Percentiles rank a stretch among this genome's conserved stretches.
Conservation (phyloP, 1,140 invertebrate genomes). For the Drosophila kanapiae region DNA sequence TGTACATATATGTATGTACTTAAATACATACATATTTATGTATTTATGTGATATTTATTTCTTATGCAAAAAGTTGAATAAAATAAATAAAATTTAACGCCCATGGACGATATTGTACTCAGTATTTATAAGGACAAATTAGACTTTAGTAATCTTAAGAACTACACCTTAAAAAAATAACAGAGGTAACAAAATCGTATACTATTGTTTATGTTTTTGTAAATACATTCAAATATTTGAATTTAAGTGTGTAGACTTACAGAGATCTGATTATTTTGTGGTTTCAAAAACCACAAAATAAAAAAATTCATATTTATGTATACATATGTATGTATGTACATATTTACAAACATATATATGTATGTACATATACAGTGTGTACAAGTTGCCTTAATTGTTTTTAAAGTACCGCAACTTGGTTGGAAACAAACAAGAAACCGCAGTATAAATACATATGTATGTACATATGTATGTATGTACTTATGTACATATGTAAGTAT, state of each 20-base stretch:
- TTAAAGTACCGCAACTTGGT: slow-evolving; percentile 22
- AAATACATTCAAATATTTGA: no score
- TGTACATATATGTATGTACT: background rate
- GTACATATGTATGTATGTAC: slow-evolving; percentile 10
- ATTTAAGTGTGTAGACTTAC: background rate
- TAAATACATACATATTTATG: background rate
- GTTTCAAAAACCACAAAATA: background rate
- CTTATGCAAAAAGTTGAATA: no score
- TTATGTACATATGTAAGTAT: background rate
- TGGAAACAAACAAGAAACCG: slow-evolving; percentile 28
- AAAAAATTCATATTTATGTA: background rate
- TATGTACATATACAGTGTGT: background rate
- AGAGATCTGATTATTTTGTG: background rate
- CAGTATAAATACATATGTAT: background rate
- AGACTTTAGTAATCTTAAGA: no score
- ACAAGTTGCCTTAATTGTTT: slow-evolving; percentile 15
- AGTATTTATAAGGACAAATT: no score
- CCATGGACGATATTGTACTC: no score
- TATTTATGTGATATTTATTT: no score
- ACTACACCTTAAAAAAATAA: no score
- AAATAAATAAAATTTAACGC: no score
- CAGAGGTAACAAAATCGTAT: no score
- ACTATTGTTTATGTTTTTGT: no score
- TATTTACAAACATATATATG: background rate
- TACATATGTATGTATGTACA: background rate